Percentiles rank a stretch among this genome's conserved stretches.
Conservation (phyloP, 1,140 invertebrate genomes). For the Pogonognathellus flavescens region DNA sequence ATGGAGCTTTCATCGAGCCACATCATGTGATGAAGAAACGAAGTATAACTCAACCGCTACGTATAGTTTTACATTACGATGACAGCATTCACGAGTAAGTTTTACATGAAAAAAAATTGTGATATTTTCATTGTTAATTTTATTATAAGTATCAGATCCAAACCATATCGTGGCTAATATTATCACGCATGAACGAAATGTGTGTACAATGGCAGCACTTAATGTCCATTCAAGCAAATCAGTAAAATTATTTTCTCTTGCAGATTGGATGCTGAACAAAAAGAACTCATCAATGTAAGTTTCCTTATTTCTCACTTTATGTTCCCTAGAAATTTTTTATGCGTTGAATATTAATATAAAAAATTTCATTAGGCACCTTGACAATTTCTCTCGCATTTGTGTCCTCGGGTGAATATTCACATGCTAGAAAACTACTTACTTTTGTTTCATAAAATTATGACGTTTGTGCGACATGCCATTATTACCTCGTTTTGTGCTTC, state of each 20-base stretch:
- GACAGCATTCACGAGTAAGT: conserved; percentile 87
- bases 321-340: no score
- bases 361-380: no score
- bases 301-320: neutral
- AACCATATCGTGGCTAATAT: conserved; percentile 25
- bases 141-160: conserved; percentile 44
- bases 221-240: neutral
- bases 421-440: no score
- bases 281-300: conserved; percentile 88
- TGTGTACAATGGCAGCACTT: neutral
- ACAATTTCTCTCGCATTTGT: no score
- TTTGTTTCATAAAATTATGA: no score
- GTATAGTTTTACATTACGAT: conserved; percentile 92
- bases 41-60: conserved; percentile 86
- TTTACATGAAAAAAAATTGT: no score
- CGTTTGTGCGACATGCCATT: no score
- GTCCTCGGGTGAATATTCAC: no score
- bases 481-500: no score
- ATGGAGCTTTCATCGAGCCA: conserved; percentile 85
- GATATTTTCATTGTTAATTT: conserved; percentile 40
- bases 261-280: conserved; percentile 85
- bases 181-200: conserved; percentile 16
- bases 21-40: conserved; percentile 84
- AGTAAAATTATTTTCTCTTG: conserved; percentile 71
- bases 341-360: no score